Evolutionary conservation across 2,797 vertebrate species (phyloP).

Genomic region (Euphonia xanthogaster): DNA sequence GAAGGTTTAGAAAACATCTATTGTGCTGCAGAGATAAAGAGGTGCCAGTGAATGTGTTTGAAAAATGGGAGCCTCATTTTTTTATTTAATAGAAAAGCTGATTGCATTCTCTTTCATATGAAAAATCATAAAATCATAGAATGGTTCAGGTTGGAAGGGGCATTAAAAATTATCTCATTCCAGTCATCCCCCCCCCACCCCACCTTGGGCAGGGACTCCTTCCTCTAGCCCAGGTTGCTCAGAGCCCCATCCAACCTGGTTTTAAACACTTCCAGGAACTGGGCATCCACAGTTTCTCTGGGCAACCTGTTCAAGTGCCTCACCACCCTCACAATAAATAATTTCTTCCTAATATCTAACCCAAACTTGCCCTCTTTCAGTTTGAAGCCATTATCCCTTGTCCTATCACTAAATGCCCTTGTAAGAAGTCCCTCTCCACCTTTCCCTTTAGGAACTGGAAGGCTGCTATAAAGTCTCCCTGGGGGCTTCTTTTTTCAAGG

Average conservation of each 20-base stretch:
- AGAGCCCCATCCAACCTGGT: not conserved
- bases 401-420: too few species aligned
- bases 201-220: too few species aligned
- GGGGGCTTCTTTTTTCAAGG: not conserved
- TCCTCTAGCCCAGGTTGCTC: not conserved
- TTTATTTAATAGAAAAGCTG: slow-evolving; percentile 11
- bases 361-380: not conserved
- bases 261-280: not conserved
- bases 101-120: not conserved
- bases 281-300: not conserved
- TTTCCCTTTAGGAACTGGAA: not conserved
- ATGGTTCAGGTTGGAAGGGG: not conserved
- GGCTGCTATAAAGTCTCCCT: not conserved
- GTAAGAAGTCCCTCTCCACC: not conserved
- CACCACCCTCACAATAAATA: not conserved
- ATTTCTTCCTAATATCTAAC: not conserved
- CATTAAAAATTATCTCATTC: not conserved
- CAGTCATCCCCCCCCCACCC: fast-evolving
- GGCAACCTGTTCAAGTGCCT: not conserved
- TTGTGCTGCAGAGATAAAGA: not conserved
- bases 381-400: not conserved
- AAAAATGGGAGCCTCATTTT: not conserved
- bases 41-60: not conserved
- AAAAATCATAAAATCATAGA: not conserved
- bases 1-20: not conserved